Evolutionary conservation across 2,888 invertebrate genomes (phyloP).

Genomic region (Ennomos erosarius): DNA sequence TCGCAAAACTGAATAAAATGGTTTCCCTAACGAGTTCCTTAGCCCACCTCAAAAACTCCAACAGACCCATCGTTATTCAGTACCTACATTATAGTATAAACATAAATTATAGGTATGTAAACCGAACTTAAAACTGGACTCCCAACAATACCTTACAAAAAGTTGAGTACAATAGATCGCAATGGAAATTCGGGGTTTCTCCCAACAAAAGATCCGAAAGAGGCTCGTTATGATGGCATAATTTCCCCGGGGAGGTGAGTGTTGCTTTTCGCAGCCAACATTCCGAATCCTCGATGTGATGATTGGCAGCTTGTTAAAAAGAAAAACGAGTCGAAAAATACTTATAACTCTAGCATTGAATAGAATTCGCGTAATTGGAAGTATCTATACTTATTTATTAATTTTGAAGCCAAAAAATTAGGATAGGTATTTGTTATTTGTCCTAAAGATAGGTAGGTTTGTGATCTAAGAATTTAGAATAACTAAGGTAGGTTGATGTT

Average conservation of each 20-base stretch:
- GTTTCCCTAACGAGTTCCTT: no score
- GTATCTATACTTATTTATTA: no score
- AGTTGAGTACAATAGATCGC: slow-evolving; percentile 28
- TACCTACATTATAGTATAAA: slow-evolving; percentile 1
- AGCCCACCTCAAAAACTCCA: no score
- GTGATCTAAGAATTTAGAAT: no score
- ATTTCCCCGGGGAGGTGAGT: slow-evolving; percentile 56
- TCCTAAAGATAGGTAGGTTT: no score
- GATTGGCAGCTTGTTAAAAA: slow-evolving; percentile 38
- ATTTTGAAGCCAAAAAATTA: no score
- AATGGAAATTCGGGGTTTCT: slow-evolving; percentile 43
- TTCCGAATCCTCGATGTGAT: slow-evolving; percentile 26
- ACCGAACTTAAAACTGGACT: slow-evolving; percentile 15
- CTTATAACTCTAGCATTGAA: no score
- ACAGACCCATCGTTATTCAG: not conserved
- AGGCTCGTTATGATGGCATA: slow-evolving; percentile 54
- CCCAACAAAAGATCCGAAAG: slow-evolving; percentile 47
- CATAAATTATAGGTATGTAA: slow-evolving; percentile 4
- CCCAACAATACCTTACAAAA: slow-evolving; percentile 32
- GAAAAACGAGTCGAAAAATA: slow-evolving; percentile 15
- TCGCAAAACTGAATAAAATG: no score
- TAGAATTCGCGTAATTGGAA: no score
- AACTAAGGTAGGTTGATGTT: no score
- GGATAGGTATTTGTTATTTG: no score
- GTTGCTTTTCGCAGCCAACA: slow-evolving; percentile 42